Base-by-base conservation (phyloP, 1,140 invertebrate species). In the Drosophila albomicans region DNA sequence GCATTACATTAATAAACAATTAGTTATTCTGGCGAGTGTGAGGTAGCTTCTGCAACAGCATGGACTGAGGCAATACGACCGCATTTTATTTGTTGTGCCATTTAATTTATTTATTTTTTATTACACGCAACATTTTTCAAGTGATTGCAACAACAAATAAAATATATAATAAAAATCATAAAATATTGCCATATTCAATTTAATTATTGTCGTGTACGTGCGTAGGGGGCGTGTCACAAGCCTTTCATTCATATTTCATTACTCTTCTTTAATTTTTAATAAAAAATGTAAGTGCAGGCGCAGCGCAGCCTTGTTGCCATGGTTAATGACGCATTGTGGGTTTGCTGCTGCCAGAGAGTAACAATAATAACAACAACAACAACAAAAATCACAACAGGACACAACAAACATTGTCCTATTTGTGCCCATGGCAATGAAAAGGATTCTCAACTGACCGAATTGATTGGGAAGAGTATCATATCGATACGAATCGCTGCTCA, bases 41-140 rank as follows among this genome's bases (percentile, higher is more conserved):
- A 35, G 67, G 38, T 25, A 54, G 16, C 25, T 62, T 70, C 45
- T 41, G 43, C 30, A 46, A 2, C 13, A n/a, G 28, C 5, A 25
- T 59, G 32, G 56, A 49, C 25, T 10, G 43, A 48, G 45, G 20
- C 16, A 68, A 59, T 51, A 16, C 54, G 51, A 85, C 82, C 81
- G 75, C 82, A 85, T 85, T 85, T 81, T 72, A 85, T 78, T 74
- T 75, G 74, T 81, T 81, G 73, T 78, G 66, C 54, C 77, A 85
- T 81, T 85, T 78, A 74, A 78, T 85, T 85, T 75, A 78, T 85
- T 77, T 66, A 81, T 78, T 78, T 85, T 78, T 68, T 70, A 80
- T 70, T 46, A 28, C 57, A 61, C 13, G 46, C 68, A 58, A 46
- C 10, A 7, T 20, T 43, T 54, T 68, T 58, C 61, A 72, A 66